These are phyloP conservation scores for Daboia siamensis DNA, from an alignment of 2,113 vertebrate species.

Conservation along the genomic window DNA sequence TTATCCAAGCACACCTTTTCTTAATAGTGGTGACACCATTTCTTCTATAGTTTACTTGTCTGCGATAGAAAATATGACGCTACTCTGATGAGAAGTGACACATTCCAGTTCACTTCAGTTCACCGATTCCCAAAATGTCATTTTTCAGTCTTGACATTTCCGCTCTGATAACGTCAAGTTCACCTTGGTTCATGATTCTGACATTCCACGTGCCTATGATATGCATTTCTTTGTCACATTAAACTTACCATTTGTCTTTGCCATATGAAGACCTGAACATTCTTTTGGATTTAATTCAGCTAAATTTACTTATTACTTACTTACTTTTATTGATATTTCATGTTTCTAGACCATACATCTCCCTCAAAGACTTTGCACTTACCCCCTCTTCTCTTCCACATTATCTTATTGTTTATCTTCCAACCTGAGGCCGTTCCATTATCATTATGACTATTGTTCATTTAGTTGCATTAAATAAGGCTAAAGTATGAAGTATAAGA, in stretches of 20 bases:
- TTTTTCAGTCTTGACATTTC: background rate
- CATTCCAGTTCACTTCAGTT: background rate
- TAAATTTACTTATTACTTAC: background rate
- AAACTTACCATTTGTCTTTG: background rate
- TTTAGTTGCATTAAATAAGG: background rate
- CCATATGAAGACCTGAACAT: background rate
- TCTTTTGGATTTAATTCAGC: background rate
- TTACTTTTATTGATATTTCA: background rate
- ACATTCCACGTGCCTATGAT: background rate
- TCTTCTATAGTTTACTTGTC: background rate
- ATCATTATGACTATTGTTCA: background rate
- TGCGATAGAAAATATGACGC: background rate
- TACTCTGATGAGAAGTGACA: background rate
- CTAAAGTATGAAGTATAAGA: background rate
- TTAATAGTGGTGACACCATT: background rate
- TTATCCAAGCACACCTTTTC: background rate
- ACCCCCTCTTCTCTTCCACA: background rate
- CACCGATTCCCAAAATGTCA: background rate
- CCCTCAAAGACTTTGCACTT: background rate
- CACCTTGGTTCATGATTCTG: background rate
- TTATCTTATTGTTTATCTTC: background rate
- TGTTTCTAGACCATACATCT: background rate
- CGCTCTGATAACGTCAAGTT: background rate
- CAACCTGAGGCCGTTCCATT: background rate
- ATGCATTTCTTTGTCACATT: background rate